These are phyloP conservation scores for Phalloptychus januarius DNA, from an alignment of 2,797 vertebrate genomes.

Conservation along the genomic window DNA sequence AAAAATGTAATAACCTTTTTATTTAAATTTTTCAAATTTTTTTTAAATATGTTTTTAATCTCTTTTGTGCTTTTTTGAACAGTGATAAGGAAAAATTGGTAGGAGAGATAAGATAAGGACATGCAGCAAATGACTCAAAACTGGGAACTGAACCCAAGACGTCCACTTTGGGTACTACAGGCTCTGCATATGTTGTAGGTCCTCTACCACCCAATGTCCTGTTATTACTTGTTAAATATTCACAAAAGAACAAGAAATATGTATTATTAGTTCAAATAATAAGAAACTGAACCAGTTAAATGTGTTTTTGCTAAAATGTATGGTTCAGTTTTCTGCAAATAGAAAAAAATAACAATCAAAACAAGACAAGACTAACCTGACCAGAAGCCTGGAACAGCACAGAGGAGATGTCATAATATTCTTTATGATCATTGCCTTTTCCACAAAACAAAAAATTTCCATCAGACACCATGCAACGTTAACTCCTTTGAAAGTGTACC, in stretches of 20 bases:
- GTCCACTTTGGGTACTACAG: rapidly evolving
- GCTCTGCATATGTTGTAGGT: too few species aligned
- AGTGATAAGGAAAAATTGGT: too few species aligned
- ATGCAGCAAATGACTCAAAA: too few species aligned
- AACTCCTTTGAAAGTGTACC: slow-evolving; percentile 40
- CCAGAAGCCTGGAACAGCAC: slow-evolving; percentile 12
- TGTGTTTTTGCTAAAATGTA: neutral
- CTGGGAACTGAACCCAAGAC: too few species aligned
- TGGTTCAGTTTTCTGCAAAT: neutral
- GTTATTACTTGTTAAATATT: too few species aligned
- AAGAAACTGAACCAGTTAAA: neutral
- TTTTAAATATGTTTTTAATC: too few species aligned
- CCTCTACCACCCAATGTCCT: too few species aligned
- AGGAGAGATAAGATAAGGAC: too few species aligned
- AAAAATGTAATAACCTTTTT: slow-evolving; percentile 9
- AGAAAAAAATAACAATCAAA: neutral
- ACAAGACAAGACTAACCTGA: neutral
- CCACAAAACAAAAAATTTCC: neutral
- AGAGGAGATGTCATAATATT: neutral
- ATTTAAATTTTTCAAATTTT: neutral
- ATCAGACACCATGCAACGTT: slow-evolving; percentile 14
- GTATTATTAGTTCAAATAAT: neutral
- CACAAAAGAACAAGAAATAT: neutral
- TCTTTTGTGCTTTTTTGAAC: too few species aligned
- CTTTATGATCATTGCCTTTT: neutral